A percentile compares a stretch with the other conserved stretches of the same genome.
phyloP scores from a whole-genome alignment of 2,113 vertebrate genomes.

The Phalacrocorax brasilianus region DNA sequence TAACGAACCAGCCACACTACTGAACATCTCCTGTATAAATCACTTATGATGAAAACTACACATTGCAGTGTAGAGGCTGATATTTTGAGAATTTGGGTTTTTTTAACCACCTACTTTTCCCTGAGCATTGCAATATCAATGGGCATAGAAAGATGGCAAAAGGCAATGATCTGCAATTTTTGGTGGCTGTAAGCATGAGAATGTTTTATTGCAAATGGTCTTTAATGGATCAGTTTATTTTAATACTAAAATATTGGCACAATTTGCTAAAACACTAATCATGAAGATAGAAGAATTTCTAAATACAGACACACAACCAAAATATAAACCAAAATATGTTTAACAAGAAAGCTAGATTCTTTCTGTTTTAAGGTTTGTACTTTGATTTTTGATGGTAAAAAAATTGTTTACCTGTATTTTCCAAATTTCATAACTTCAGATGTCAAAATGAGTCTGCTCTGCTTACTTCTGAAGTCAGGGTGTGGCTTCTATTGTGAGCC shows the following conservation, averaged over 20 bases:
- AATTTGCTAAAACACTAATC: constrained; percentile 26
- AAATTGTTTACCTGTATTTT: not conserved
- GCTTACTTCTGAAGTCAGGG: not conserved
- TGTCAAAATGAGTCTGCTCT: not conserved
- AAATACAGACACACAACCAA: not conserved
- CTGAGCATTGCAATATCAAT: not conserved
- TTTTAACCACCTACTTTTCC: not conserved
- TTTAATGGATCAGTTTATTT: not conserved
- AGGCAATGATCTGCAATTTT: not conserved
- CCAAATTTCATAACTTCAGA: not conserved
- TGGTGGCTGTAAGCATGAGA: not conserved
- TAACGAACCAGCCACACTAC: not conserved
- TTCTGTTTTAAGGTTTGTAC: not conserved
- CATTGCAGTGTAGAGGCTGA: not conserved
- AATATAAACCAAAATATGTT: not conserved
- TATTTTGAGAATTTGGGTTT: not conserved
- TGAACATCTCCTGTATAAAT: not conserved
- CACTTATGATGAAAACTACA: not conserved
- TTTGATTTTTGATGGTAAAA: not conserved
- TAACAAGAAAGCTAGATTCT: not conserved
- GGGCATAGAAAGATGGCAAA: not conserved
- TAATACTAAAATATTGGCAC: not conserved
- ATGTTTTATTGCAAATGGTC: not conserved
- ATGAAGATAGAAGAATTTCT: not conserved
- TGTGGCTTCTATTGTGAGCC: not conserved